Percentiles rank a stretch among this genome's conserved stretches.
These are phyloP conservation scores for Cottoperca gobio DNA, from an alignment of 2,797 vertebrate genomes.

Conservation along the genomic window DNA sequence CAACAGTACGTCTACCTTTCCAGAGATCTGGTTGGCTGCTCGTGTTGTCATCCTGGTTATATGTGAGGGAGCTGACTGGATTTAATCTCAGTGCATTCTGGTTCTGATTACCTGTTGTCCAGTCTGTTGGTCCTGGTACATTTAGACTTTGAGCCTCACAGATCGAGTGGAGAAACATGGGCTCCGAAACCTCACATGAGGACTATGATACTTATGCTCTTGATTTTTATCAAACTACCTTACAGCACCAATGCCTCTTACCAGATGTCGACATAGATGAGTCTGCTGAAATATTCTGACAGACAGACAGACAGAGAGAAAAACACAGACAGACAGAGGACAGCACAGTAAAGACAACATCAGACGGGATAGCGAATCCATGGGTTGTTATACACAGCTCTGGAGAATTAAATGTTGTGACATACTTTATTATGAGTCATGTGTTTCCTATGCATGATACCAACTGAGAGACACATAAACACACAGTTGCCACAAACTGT, in stretches of 20 bases:
- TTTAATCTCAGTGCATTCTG: background rate
- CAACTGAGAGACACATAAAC: background rate
- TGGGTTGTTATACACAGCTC: slow-evolving; percentile 2
- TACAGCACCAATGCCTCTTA: fast-evolving
- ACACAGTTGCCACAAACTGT: background rate
- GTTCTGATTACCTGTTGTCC: background rate
- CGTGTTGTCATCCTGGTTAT: background rate
- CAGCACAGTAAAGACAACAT: background rate
- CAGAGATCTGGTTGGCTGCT: background rate
- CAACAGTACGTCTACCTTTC: background rate
- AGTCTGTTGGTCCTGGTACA: background rate
- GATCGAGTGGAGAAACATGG: slow-evolving; percentile 10
- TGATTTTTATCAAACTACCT: fast-evolving
- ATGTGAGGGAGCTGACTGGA: background rate
- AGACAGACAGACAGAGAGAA: background rate
- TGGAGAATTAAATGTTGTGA: background rate
- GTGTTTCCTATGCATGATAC: background rate
- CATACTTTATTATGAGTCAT: slow-evolving; percentile 3
- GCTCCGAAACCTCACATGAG: fast-evolving
- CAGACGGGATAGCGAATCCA: background rate
- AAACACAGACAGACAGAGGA: background rate
- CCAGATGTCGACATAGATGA: slow-evolving; percentile 24
- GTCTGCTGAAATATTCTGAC: slow-evolving; percentile 24
- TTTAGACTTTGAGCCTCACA: no score
- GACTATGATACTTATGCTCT: fast-evolving